These are phyloP conservation scores for Sialia sialis DNA, from an alignment of 2,113 vertebrate genomes.

Conservation along the genomic window DNA sequence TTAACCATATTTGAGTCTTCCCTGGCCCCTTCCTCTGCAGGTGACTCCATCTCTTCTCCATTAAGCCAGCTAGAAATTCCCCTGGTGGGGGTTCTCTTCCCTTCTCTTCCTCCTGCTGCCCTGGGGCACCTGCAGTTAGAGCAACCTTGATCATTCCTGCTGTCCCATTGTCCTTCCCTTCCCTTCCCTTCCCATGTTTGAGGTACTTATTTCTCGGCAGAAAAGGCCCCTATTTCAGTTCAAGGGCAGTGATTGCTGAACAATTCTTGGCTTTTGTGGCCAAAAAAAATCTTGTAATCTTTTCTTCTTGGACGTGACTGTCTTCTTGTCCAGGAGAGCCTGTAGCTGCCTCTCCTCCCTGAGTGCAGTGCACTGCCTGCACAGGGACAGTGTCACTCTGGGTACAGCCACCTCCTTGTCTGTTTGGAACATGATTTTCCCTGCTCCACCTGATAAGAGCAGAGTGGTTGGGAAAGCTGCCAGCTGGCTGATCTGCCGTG, in stretches of 20 bases:
- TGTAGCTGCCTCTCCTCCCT: neutral
- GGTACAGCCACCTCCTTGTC: neutral
- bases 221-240: neutral
- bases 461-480: neutral
- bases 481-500: neutral
- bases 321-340: neutral
- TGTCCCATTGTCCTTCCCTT: neutral
- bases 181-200: neutral
- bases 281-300: neutral
- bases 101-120: neutral
- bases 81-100: neutral
- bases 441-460: neutral
- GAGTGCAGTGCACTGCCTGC: accelerated
- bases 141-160: neutral
- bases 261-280: neutral
- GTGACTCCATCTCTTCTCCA: neutral
- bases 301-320: neutral
- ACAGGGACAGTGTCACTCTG: neutral
- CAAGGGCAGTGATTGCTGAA: neutral
- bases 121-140: neutral
- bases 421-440: accelerated
- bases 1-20: neutral
- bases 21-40: neutral
- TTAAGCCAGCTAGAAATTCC: neutral
- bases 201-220: neutral